Percentiles rank a stretch among this genome's conserved stretches.
These are phyloP conservation scores for Andricus curvator DNA, from an alignment of 2,888 invertebrate genomes.

Conservation along the genomic window DNA sequence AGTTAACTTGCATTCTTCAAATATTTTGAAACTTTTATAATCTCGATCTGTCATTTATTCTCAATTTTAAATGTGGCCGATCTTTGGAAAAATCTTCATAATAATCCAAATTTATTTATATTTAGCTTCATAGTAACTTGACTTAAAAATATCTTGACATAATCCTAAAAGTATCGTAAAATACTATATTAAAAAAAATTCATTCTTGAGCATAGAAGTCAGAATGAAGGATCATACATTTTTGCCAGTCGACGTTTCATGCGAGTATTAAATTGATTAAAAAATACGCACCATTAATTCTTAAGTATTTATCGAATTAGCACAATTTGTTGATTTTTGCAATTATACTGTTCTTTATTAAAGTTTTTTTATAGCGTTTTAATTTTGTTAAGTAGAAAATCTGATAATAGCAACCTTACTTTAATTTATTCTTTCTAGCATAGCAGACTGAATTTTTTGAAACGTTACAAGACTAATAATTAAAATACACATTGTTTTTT, in stretches of 20 bases:
- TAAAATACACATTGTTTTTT: neutral
- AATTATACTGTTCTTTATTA: neutral
- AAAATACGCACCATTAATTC: constrained; percentile 17
- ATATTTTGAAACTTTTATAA: no score
- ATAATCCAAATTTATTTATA: no score
- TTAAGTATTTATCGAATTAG: constrained; percentile 3
- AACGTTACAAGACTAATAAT: neutral
- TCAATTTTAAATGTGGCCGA: neutral
- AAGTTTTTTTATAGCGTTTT: neutral
- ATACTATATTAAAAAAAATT: neutral
- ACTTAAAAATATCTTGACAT: neutral
- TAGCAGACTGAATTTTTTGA: no score
- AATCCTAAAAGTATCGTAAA: neutral
- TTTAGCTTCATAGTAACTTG: no score
- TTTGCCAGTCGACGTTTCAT: neutral
- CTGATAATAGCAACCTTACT: neutral
- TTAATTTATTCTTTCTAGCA: neutral
- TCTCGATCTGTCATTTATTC: no score
- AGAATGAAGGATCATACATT: neutral
- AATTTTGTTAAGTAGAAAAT: neutral
- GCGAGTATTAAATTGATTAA: constrained; percentile 2
- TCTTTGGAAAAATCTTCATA: no score
- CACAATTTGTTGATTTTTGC: constrained; percentile 25
- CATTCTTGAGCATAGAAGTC: neutral
- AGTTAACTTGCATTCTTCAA: no score